Evolutionary conservation across 2,113 vertebrate species (phyloP).

Genomic region (Taurulus bubalis): DNA sequence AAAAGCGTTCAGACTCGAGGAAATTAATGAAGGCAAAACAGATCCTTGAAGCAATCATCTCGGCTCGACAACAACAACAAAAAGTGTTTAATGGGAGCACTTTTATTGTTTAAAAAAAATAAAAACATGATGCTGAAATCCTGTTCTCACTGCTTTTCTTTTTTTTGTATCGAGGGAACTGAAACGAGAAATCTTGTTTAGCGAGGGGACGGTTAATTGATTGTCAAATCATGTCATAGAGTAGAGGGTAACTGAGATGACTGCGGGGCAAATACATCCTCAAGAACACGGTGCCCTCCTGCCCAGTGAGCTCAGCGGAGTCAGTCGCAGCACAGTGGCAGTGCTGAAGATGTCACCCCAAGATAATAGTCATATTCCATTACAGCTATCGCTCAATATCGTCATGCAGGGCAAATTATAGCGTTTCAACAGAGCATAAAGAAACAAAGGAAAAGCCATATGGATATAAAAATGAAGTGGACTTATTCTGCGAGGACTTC

Average conservation of each 20-base stretch:
- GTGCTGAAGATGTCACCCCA: conserved; percentile 78
- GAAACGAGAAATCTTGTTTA: conserved; percentile 55
- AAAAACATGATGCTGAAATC: conserved; percentile 49
- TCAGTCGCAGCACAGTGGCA: conserved; percentile 73
- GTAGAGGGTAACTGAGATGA: conserved; percentile 76
- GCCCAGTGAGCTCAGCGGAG: conserved; percentile 72
- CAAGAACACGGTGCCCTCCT: conserved; percentile 71
- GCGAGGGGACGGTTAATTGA: conserved; percentile 77
- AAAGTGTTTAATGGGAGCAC: background rate
- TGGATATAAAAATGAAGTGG: conserved; percentile 57
- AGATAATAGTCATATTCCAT: conserved; percentile 78
- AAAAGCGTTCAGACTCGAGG: background rate
- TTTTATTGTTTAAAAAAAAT: conserved; percentile 1
- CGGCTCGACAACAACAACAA: background rate
- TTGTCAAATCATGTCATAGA: conserved; percentile 79
- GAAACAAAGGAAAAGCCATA: conserved; percentile 69
- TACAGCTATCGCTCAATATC: conserved; percentile 78
- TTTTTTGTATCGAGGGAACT: conserved; percentile 4
- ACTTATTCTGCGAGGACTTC: conserved; percentile 31
- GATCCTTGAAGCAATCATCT: background rate
- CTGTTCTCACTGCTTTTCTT: conserved; percentile 15
- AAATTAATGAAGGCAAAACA: conserved; percentile 15
- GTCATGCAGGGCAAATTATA: conserved; percentile 73
- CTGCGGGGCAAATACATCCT: conserved; percentile 80
- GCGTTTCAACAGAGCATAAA: conserved; percentile 66